phyloP scores from a whole-genome alignment of 2,888 invertebrate genomes.

The Leucania comma region DNA sequence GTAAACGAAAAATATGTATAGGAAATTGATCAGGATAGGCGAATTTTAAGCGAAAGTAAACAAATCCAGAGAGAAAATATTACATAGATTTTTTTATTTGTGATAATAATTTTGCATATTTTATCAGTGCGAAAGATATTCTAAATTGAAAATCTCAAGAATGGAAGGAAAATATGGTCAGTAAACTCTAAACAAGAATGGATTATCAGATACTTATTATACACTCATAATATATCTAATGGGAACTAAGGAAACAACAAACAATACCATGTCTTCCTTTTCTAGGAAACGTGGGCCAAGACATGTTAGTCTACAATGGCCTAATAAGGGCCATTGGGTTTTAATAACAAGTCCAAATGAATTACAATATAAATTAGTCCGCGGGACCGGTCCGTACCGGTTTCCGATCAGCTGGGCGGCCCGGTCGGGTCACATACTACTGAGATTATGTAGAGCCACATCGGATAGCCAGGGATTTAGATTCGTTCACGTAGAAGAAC shows the following conservation, averaged over 20 bases:
- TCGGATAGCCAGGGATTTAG: slow-evolving; percentile 16
- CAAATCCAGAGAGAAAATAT: neutral
- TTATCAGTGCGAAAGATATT: neutral
- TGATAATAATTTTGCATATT: too few relatives aligned
- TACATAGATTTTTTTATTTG: neutral
- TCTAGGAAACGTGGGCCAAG: neutral
- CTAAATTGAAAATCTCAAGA: neutral
- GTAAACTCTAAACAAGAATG: too few relatives aligned
- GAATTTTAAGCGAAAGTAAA: neutral
- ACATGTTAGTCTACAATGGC: slow-evolving; percentile 31
- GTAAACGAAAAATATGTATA: neutral
- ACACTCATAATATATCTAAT: too few relatives aligned
- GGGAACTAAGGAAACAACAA: neutral
- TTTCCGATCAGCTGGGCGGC: slow-evolving; percentile 63
- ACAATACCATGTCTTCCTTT: neutral
- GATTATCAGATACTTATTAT: too few relatives aligned
- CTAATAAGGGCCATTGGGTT: slow-evolving; percentile 42
- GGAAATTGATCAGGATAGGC: neutral
- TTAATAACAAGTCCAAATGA: slow-evolving; percentile 65
- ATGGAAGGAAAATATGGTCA: neutral
- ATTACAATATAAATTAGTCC: slow-evolving; percentile 66
- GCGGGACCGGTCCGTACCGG: slow-evolving; percentile 62
- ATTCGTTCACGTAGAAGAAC: neutral
- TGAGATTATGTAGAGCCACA: slow-evolving; percentile 34
- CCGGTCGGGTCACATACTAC: slow-evolving; percentile 45